These are phyloP conservation scores for Atrichornis clamosus DNA, from an alignment of 2,113 vertebrate species.

Conservation along the genomic window DNA sequence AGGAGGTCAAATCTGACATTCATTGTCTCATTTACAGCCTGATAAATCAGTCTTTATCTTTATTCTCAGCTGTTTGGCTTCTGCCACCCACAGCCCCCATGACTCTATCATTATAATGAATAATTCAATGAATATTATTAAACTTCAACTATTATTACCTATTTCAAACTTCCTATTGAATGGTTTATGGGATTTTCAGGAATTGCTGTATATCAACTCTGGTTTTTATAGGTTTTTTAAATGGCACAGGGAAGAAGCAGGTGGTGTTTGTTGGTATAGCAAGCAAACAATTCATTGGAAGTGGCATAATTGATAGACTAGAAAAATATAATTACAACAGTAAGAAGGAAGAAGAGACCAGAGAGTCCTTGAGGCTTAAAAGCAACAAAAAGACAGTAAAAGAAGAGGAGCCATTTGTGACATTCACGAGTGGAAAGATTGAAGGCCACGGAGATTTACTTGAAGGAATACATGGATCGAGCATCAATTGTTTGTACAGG, in stretches of 20 bases:
- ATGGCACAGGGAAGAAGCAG: neutral
- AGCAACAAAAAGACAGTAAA: neutral
- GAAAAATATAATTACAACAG: neutral
- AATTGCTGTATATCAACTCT: neutral
- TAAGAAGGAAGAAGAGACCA: neutral
- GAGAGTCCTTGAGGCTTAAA: neutral
- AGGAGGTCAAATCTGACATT: neutral
- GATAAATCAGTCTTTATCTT: neutral
- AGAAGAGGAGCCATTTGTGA: neutral
- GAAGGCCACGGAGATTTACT: neutral
- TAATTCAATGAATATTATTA: constrained; percentile 1
- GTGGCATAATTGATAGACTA: neutral
- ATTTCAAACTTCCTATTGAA: neutral
- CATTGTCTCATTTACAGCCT: neutral
- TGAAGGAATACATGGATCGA: rapidly evolving
- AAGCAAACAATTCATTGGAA: neutral
- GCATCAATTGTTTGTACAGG: neutral
- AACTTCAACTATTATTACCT: neutral
- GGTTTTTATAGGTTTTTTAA: neutral
- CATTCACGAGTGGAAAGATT: neutral
- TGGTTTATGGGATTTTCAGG: neutral
- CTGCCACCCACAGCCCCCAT: neutral
- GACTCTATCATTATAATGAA: neutral
- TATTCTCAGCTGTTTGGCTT: neutral
- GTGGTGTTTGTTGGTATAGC: neutral